Conservation (phyloP, 2,888 invertebrate genomes). For the Acanthoscelides obtectus region DNA sequence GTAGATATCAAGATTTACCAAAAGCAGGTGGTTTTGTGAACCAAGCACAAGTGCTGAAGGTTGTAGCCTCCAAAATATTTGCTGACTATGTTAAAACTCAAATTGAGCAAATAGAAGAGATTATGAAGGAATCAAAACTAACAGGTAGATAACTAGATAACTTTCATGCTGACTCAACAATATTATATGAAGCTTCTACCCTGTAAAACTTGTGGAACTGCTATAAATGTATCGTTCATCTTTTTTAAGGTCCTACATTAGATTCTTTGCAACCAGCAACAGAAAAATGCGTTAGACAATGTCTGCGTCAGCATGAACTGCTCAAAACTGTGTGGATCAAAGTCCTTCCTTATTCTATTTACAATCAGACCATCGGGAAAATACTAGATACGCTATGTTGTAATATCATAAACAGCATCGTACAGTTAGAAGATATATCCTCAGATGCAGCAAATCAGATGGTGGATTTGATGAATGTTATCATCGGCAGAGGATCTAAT, state of each 20-base stretch:
- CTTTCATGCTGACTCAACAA: no score
- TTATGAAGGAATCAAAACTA: conserved; percentile 57
- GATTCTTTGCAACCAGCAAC: conserved; percentile 57
- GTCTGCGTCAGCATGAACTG: conserved; percentile 76
- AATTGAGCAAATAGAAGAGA: conserved; percentile 65
- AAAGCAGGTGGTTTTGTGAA: conserved; percentile 56
- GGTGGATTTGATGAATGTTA: conserved; percentile 67
- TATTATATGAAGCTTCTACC: neutral
- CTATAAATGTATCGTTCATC: neutral
- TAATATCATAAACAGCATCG: conserved; percentile 62
- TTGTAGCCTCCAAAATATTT: conserved; percentile 66
- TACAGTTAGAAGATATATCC: conserved; percentile 80
- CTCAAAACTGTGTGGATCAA: conserved; percentile 85
- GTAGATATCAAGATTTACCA: neutral
- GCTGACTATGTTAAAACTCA: conserved; percentile 71
- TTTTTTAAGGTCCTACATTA: conserved; percentile 41
- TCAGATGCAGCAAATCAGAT: conserved; percentile 76
- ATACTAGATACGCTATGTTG: conserved; percentile 53
- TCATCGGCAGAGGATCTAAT: conserved; percentile 66
- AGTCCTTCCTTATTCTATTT: conserved; percentile 73
- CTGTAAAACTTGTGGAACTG: neutral
- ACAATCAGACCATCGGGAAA: conserved; percentile 63
- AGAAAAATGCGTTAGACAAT: conserved; percentile 75
- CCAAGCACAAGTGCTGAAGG: conserved; percentile 61
- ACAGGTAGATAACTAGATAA: neutral